Base-by-base conservation (phyloP, 2,888 invertebrate species). In the Metallyticus violacea region DNA sequence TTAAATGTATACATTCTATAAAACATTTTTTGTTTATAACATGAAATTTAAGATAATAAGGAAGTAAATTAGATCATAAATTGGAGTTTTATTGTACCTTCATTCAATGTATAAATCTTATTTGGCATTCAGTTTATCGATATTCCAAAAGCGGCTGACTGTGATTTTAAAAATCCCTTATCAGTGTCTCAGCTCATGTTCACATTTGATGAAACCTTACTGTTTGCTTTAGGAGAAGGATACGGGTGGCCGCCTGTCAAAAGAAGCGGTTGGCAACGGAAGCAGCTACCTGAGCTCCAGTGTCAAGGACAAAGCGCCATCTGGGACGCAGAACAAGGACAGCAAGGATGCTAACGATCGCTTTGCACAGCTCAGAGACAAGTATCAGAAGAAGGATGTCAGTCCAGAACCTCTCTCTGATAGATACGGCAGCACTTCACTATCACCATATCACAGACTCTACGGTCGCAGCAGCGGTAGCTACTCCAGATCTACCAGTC, bases 401-500 rank as follows among this genome's bases (percentile, higher is more conserved):
- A 87, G 87, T 78, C 87, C 87, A n/a, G 85, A 86, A 27, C 81
- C 26, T 76, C 85, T 7, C 27, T 6, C 9, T 77, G 40, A 62
- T 6, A 77, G 29, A 22, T 81, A 28, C 77, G 62, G 77, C 79
- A 81, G 77, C 26, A 86, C 77, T 26, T 81, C 87, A 6, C 22
- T 86, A 15, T 87, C 87, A 1, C 87, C 88, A 0, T 88, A 87
- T 26, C 87, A 88, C 2, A 62, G 40, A 62, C 85, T 87, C n/a
- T 88, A 88, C 77, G 85, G 85, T n/a, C 62, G 86, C 22, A 79
- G 85, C 7, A 77, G 81, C 9, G n/a, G n/a, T n/a, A n/a, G 86
- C 22, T 88, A 87, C 87, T 85, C 87, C 29, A 79, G 88, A 26
- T 81, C 87, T 79, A 85, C 87, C 83, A 79, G 88, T 85, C 22